Conservation (phyloP, 2,113 vertebrate genomes). For the Mesoclemmys tuberculata region DNA sequence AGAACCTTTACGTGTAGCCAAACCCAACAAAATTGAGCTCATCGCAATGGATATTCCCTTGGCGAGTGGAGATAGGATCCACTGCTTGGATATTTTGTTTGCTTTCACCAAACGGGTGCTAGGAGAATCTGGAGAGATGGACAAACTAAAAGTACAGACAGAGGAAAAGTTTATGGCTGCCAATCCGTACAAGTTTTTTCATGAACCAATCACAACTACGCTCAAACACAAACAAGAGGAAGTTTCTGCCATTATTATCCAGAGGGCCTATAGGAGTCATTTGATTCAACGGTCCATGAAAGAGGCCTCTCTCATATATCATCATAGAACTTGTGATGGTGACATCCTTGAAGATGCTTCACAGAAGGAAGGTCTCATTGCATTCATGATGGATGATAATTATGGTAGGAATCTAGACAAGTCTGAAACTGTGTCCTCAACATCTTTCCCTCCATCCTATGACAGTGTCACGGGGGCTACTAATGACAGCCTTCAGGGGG, state of each 20-base stretch:
- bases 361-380: slow-evolving; percentile 59
- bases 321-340: background rate
- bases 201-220: slow-evolving; percentile 80
- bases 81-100: slow-evolving; percentile 83
- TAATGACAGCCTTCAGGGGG: slow-evolving; percentile 68
- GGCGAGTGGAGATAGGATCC: slow-evolving; percentile 81
- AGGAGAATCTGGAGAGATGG: slow-evolving; percentile 80
- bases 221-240: slow-evolving; percentile 80
- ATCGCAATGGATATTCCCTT: slow-evolving; percentile 82
- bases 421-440: slow-evolving; percentile 66
- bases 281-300: slow-evolving; percentile 55
- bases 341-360: slow-evolving; percentile 47
- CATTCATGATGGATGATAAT: slow-evolving; percentile 34
- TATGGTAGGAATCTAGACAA: slow-evolving; percentile 22
- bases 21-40: slow-evolving; percentile 77
- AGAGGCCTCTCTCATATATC: slow-evolving; percentile 22
- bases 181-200: slow-evolving; percentile 77
- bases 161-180: slow-evolving; percentile 83
- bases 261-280: slow-evolving; percentile 80
- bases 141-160: slow-evolving; percentile 79
- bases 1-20: slow-evolving; percentile 79
- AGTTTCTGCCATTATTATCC: slow-evolving; percentile 74
- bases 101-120: slow-evolving; percentile 84
- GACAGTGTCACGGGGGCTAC: slow-evolving; percentile 82
- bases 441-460: slow-evolving; percentile 88